Conservation (phyloP, 2,888 invertebrate genomes). For the Lithosia quadra region DNA sequence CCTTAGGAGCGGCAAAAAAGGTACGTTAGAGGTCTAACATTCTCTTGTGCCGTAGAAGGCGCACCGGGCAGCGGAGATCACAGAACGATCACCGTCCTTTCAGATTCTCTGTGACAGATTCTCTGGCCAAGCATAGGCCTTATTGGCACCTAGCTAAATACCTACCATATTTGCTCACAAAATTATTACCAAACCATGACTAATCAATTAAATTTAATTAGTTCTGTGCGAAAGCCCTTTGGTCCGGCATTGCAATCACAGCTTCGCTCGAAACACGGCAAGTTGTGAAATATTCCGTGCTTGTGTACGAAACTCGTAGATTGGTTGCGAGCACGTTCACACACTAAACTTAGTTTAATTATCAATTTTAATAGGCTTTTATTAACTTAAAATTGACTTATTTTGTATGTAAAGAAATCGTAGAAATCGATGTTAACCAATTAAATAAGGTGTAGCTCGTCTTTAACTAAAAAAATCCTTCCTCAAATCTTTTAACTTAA, state of each 20-base stretch:
- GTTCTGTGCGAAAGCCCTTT: slow-evolving; percentile 15
- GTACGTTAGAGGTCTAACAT: too few relatives aligned
- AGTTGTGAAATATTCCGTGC: neutral
- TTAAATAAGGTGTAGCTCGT: too few relatives aligned
- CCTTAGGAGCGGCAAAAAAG: too few relatives aligned
- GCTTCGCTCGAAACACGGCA: neutral
- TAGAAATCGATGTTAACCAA: too few relatives aligned
- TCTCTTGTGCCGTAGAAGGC: too few relatives aligned
- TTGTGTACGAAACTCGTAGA: neutral
- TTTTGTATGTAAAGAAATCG: too few relatives aligned
- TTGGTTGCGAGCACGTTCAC: neutral
- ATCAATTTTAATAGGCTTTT: neutral
- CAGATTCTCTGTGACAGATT: too few relatives aligned
- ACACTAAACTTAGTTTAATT: neutral
- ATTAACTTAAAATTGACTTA: too few relatives aligned
- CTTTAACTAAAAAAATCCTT: too few relatives aligned
- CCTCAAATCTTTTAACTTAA: too few relatives aligned
- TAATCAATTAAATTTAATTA: slow-evolving; percentile 19
- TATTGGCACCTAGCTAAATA: neutral
- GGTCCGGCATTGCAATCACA: slow-evolving; percentile 5
- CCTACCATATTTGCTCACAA: neutral
- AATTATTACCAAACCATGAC: slow-evolving; percentile 14
- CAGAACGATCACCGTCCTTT: too few relatives aligned
- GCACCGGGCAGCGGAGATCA: too few relatives aligned
- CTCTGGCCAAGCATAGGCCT: neutral